Conservation (phyloP, 2,888 invertebrate species). For the Polydrusus tereticollis region DNA sequence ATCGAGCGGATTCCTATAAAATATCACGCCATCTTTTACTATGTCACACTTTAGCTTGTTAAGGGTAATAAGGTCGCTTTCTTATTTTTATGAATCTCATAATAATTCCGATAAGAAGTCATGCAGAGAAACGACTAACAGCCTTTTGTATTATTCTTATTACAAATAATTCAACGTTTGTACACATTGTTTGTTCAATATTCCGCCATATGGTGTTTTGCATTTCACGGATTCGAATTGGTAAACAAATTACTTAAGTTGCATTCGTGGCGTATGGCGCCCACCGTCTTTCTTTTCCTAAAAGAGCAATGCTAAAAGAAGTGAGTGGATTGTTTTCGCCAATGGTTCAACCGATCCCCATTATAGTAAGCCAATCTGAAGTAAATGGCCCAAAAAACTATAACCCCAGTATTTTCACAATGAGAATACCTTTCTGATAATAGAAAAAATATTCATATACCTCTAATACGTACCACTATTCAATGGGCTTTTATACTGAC, state of each 20-base stretch:
- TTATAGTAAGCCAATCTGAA: too few species aligned
- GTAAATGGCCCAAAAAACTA: too few species aligned
- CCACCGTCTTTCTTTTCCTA: slow-evolving; percentile 25
- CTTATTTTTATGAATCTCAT: slow-evolving; percentile 31
- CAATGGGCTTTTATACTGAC: too few species aligned
- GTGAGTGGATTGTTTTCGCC: slow-evolving; percentile 4
- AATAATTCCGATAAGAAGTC: slow-evolving; percentile 27
- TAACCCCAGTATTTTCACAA: too few species aligned
- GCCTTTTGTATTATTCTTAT: slow-evolving; percentile 23
- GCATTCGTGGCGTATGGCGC: slow-evolving; percentile 29
- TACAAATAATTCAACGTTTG: slow-evolving; percentile 28
- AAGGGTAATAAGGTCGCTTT: slow-evolving; percentile 46
- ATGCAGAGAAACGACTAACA: slow-evolving; percentile 25
- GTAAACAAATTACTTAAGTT: slow-evolving; percentile 36
- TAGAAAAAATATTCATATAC: too few species aligned
- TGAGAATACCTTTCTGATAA: too few species aligned
- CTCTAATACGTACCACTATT: too few species aligned
- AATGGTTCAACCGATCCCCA: neutral
- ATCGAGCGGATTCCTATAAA: neutral
- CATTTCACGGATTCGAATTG: slow-evolving; percentile 33
- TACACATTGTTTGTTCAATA: slow-evolving; percentile 27
- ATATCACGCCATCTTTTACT: slow-evolving; percentile 1
- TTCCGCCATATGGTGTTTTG: slow-evolving; percentile 34
- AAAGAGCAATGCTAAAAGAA: slow-evolving; percentile 14
- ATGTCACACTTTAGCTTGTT: slow-evolving; percentile 13